Conservation (phyloP, 2,888 invertebrate species). For the Tetanocera ferruginea region DNA sequence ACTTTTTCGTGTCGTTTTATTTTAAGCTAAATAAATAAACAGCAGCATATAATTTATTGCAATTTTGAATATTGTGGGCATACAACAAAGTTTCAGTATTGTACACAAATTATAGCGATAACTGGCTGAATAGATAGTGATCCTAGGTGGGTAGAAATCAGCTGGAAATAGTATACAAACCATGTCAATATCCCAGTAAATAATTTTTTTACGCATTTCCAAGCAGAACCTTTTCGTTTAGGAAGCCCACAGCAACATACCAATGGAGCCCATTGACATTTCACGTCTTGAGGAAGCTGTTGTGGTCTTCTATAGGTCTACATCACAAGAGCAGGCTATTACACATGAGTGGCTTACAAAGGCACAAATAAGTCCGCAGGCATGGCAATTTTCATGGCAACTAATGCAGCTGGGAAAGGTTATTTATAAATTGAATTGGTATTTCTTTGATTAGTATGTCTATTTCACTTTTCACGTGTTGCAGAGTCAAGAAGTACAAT, state of each 20-base stretch:
- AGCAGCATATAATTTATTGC: not conserved
- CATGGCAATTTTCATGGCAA: constrained; percentile 95
- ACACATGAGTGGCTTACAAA: constrained; percentile 89
- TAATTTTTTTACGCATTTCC: not conserved
- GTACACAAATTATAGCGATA: not conserved
- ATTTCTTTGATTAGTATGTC: not conserved
- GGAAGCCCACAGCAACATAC: not conserved
- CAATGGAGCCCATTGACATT: constrained; percentile 65
- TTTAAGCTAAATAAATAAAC: not conserved
- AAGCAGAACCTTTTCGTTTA: not conserved
- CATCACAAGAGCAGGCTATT: constrained; percentile 78
- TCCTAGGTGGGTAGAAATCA: not conserved
- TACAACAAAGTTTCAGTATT: not conserved
- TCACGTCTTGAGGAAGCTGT: constrained; percentile 68
- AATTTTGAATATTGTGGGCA: no score
- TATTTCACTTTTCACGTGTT: constrained; percentile 1
- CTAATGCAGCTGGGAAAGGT: constrained; percentile 87
- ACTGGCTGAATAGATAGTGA: not conserved
- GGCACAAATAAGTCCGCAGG: constrained; percentile 87
- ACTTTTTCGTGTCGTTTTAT: not conserved
- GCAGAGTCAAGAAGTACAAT: constrained; percentile 90
- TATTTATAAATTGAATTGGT: constrained; percentile 60
- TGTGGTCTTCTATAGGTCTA: constrained; percentile 67
- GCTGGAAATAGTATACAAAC: not conserved
- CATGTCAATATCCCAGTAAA: not conserved